These are phyloP conservation scores for Brachypteracias leptosomus DNA, from an alignment of 2,113 vertebrate species.

Conservation along the genomic window DNA sequence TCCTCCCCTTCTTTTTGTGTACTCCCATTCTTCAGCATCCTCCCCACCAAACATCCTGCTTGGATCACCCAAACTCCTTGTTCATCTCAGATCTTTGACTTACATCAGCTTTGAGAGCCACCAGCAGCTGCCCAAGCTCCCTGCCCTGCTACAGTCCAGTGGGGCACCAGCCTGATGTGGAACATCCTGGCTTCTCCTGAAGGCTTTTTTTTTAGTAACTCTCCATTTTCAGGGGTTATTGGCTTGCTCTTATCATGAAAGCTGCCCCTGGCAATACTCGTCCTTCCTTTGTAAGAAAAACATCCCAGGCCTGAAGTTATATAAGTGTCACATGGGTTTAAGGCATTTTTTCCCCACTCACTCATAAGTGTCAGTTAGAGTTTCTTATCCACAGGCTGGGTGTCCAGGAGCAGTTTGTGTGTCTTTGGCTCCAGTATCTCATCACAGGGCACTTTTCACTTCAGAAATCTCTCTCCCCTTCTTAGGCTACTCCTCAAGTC, in stretches of 20 bases:
- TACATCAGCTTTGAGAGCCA: not conserved
- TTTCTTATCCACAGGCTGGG: slow-evolving; percentile 55
- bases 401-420: slow-evolving; percentile 8
- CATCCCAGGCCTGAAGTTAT: slow-evolving; percentile 36
- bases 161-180: not conserved
- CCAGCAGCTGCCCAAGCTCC: not conserved
- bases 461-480: slow-evolving; percentile 31
- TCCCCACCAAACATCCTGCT: not conserved
- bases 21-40: not conserved
- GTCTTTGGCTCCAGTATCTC: slow-evolving; percentile 36
- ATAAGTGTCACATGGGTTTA: slow-evolving; percentile 49
- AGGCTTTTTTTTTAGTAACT: not conserved
- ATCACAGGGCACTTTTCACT: slow-evolving; percentile 52
- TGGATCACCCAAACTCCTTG: not conserved
- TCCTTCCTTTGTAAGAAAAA: slow-evolving; percentile 40
- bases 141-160: not conserved
- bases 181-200: not conserved
- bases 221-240: slow-evolving; percentile 32
- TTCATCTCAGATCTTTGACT: not conserved
- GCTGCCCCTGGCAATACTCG: slow-evolving; percentile 11
- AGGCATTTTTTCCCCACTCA: slow-evolving; percentile 53
- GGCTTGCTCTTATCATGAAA: slow-evolving; percentile 46
- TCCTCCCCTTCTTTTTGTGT: not conserved
- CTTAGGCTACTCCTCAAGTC: slow-evolving; percentile 28
- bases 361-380: slow-evolving; percentile 33